Conservation (phyloP, 30 jellyfish, hydroid and myxozoan genomes). For the Morbakka virulenta region DNA sequence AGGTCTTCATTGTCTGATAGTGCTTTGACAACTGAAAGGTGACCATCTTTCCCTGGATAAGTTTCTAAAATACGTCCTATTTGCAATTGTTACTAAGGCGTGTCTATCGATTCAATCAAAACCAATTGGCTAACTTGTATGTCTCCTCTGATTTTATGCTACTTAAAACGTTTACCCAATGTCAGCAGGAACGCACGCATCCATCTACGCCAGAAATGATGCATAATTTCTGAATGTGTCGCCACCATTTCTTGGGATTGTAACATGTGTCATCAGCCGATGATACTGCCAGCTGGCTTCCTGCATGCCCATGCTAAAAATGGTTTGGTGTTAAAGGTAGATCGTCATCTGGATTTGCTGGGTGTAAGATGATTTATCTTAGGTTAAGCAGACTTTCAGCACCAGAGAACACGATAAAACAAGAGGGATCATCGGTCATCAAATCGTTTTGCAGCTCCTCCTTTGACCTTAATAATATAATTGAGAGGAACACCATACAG, state of each 20-base stretch:
- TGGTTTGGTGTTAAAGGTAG: too few species aligned
- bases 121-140: constrained; percentile 2
- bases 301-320: too few species aligned
- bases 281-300: too few species aligned
- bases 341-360: too few species aligned
- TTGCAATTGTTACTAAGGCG: constrained; percentile 22
- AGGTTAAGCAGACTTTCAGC: too few species aligned
- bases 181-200: constrained; percentile 10
- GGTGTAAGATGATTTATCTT: too few species aligned
- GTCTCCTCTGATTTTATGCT: constrained; percentile 3
- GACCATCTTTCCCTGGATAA: constrained; percentile 16
- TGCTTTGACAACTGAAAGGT: constrained; percentile 8
- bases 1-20: background rate
- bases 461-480: too few species aligned
- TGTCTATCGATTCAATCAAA: background rate
- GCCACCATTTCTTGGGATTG: constrained; percentile 6
- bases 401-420: too few species aligned
- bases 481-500: too few species aligned
- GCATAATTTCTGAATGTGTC: constrained; percentile 11
- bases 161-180: background rate
- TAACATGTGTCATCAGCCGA: background rate
- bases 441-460: too few species aligned
- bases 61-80: constrained; percentile 13
- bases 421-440: too few species aligned
- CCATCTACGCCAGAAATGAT: constrained; percentile 31